Evolutionary conservation across 2,797 vertebrate species (phyloP).

Genomic region (Acridotheres tristis): DNA sequence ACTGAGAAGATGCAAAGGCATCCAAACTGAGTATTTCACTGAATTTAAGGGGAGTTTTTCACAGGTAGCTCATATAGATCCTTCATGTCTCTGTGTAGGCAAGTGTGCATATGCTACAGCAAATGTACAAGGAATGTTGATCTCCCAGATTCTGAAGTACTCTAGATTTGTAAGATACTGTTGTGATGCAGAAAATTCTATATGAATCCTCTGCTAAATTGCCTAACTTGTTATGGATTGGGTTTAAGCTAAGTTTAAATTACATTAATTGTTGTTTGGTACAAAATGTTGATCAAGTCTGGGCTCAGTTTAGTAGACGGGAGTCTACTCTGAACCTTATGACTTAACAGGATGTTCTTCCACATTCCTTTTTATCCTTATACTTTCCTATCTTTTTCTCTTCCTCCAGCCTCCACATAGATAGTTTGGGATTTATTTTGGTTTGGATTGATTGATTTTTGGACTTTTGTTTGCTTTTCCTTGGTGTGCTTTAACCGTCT

Average conservation of each 20-base stretch:
- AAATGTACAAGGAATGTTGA: neutral
- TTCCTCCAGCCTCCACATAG: neutral
- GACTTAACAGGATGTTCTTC: neutral
- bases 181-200: neutral
- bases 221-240: neutral
- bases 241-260: neutral
- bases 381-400: neutral
- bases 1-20: neutral
- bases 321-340: neutral
- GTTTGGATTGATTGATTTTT: neutral
- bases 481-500: neutral
- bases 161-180: neutral
- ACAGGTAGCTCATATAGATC: neutral
- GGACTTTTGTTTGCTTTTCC: neutral
- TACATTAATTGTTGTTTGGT: neutral
- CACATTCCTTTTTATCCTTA: neutral
- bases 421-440: neutral
- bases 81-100: neutral
- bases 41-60: neutral
- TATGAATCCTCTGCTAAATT: neutral
- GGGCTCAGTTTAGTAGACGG: fast-evolving
- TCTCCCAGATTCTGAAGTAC: neutral
- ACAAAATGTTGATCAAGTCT: neutral
- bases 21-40: neutral
- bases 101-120: neutral